These are phyloP conservation scores for Ciconia maguari DNA, from an alignment of 2,113 vertebrate species.

Conservation along the genomic window DNA sequence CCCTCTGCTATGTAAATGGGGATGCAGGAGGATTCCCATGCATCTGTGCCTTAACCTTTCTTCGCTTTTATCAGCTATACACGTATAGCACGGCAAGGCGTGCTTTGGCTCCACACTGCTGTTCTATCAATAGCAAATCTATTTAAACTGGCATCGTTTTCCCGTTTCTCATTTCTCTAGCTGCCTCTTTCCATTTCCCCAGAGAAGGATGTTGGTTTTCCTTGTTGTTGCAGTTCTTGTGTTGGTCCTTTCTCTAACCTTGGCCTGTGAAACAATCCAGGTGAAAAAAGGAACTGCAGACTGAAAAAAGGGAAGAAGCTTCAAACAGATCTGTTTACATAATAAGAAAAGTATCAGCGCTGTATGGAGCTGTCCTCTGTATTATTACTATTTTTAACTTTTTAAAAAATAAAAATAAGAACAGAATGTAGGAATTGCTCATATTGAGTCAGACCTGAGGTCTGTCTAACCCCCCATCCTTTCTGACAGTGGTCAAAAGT, in stretches of 20 bases:
- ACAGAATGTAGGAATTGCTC: not conserved
- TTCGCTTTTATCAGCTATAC: fast-evolving
- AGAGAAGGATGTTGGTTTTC: not conserved
- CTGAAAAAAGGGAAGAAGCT: not conserved
- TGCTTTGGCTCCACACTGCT: not conserved
- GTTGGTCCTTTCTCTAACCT: not conserved
- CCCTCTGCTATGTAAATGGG: not conserved
- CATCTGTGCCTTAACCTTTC: not conserved
- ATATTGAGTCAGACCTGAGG: not conserved
- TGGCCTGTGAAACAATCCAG: not conserved
- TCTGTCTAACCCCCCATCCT: not conserved
- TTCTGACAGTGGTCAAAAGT: not conserved
- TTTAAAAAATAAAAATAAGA: not conserved
- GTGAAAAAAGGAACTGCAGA: not conserved
- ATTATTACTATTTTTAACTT: not conserved
- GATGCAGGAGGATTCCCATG: not conserved
- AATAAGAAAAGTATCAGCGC: not conserved
- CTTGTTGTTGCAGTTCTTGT: not conserved
- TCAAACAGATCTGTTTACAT: not conserved
- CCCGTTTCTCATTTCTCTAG: not conserved
- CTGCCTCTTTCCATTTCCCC: not conserved
- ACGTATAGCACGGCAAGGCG: not conserved
- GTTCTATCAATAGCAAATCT: not conserved
- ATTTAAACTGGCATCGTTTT: not conserved
- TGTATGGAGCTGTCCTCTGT: not conserved